Percentiles rank a stretch among this genome's conserved stretches.
Evolutionary conservation across 2,113 vertebrate species (phyloP).

Genomic region (Myiagra hebetior): DNA sequence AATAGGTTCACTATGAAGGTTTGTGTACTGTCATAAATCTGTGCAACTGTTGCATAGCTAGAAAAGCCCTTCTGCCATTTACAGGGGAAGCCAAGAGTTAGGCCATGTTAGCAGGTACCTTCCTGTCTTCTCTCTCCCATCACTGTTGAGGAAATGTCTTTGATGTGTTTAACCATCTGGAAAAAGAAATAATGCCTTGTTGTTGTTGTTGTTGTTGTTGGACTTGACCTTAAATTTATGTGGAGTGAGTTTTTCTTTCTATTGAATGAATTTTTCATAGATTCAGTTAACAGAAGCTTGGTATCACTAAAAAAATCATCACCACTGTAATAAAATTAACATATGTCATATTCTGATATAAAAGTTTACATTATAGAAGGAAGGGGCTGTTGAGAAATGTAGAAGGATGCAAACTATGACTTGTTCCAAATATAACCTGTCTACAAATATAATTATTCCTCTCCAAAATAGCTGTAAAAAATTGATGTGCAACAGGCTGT

Average conservation of each 20-base stretch:
- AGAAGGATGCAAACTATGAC: background rate
- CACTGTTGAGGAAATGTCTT: background rate
- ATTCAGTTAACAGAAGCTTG: background rate
- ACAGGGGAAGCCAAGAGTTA: background rate
- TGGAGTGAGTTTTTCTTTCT: background rate
- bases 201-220: background rate
- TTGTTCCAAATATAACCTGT: background rate
- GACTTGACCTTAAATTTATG: background rate
- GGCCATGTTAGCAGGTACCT: background rate
- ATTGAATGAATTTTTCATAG: background rate
- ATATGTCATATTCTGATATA: background rate
- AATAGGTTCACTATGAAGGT: background rate
- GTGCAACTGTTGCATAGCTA: background rate
- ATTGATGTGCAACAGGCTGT: background rate
- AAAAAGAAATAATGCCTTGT: background rate
- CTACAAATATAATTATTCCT: background rate
- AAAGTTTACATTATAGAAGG: background rate
- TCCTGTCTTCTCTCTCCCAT: background rate
- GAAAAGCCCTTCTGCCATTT: background rate
- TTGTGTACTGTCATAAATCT: background rate
- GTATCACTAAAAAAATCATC: background rate
- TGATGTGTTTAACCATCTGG: background rate
- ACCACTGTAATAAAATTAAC: background rate
- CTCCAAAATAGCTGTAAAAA: background rate
- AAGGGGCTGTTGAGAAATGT: background rate